Evolutionary conservation across 1,140 invertebrate genomes (phyloP).

Genomic region (Lasaia peninsularis): DNA sequence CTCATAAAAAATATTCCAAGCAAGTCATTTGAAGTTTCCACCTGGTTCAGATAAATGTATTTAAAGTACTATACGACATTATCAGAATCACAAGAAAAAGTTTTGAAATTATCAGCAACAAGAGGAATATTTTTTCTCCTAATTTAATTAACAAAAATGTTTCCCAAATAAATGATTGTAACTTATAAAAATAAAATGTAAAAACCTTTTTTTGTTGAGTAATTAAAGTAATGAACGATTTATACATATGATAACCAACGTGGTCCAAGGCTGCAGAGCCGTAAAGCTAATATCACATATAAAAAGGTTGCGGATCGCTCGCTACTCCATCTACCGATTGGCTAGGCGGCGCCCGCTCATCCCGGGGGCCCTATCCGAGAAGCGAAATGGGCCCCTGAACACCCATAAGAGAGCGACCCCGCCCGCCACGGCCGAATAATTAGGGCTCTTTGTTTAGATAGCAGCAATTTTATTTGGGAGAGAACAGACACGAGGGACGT

Average conservation of each 20-base stretch:
- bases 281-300: conserved; percentile 64
- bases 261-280: conserved; percentile 27
- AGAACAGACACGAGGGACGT: conserved; percentile 70
- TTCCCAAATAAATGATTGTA: too few relatives aligned
- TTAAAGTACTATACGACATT: too few relatives aligned
- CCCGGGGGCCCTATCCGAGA: conserved; percentile 75
- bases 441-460: conserved; percentile 80
- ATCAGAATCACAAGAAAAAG: too few relatives aligned
- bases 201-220: background rate
- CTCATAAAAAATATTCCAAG: too few relatives aligned
- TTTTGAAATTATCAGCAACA: too few relatives aligned
- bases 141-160: too few relatives aligned
- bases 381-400: conserved; percentile 77
- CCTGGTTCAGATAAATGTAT: too few relatives aligned
- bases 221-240: conserved; percentile 6
- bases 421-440: conserved; percentile 78
- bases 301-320: conserved; percentile 75
- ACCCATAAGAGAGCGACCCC: conserved; percentile 77
- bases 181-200: too few relatives aligned
- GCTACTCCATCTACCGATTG: conserved; percentile 73
- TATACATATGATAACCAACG: background rate
- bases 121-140: too few relatives aligned
- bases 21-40: too few relatives aligned
- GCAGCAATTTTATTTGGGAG: conserved; percentile 79
- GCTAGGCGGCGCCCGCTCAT: conserved; percentile 73